phyloP scores from a whole-genome alignment of 2,113 vertebrate genomes.

The pig (Sus scrofa) region T2T-Sscrofa CM000826.6:75281501-75282000 shows the following conservation, averaged over 20 bases:
- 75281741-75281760: background rate
- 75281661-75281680: background rate
- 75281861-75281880: background rate
- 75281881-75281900: background rate
- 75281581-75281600: background rate
- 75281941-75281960: background rate
- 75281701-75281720: background rate
- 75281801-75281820: background rate
- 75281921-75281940: too few species aligned
- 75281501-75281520: background rate
- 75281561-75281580: background rate
- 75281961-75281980: background rate
- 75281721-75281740: background rate
- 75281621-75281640: background rate
- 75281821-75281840: background rate
- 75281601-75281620: background rate
- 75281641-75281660: background rate
- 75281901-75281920: background rate
- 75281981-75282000: background rate
- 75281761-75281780: background rate
- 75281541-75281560: background rate
- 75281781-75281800: background rate
- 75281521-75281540: background rate
- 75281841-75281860: background rate
- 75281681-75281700: background rate